Conservation (phyloP, 2,797 vertebrate genomes). For the Coccyzus lansbergi region DNA sequence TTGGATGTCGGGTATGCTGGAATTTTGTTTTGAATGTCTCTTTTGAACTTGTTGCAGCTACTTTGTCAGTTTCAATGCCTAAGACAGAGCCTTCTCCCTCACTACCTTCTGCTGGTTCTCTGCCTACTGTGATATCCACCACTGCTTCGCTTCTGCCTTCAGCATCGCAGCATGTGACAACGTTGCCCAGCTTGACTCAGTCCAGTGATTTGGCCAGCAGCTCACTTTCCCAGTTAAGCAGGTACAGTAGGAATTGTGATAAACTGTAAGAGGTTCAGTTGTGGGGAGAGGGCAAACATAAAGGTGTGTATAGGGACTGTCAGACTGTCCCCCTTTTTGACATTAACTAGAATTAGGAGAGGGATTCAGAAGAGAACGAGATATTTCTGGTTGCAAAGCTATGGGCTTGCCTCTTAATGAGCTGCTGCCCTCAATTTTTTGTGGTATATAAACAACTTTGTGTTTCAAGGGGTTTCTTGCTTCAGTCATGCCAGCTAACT, state of each 20-base stretch:
- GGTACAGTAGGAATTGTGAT: conserved; percentile 73
- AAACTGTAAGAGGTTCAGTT: neutral
- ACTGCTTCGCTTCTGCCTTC: conserved; percentile 82
- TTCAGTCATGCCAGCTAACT: neutral
- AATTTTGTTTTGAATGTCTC: neutral
- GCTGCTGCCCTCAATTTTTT: neutral
- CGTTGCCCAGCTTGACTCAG: conserved; percentile 85
- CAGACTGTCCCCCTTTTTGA: neutral
- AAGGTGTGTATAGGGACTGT: accelerated
- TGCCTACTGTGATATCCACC: conserved; percentile 80
- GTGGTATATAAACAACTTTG: accelerated
- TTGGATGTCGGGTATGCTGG: neutral
- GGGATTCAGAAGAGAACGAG: neutral
- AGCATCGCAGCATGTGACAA: conserved; percentile 78
- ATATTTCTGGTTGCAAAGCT: neutral
- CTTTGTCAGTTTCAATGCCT: conserved; percentile 84
- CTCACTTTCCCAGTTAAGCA: conserved; percentile 88
- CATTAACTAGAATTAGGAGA: neutral
- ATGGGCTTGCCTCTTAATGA: neutral
- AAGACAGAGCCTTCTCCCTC: conserved; percentile 87
- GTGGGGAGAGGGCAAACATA: neutral
- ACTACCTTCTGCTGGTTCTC: conserved; percentile 76
- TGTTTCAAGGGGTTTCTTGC: neutral
- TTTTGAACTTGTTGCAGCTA: conserved; percentile 73
- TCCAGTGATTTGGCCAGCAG: conserved; percentile 82